phyloP scores from a whole-genome alignment of 2,888 invertebrate genomes.

The Oligia latruncula region DNA sequence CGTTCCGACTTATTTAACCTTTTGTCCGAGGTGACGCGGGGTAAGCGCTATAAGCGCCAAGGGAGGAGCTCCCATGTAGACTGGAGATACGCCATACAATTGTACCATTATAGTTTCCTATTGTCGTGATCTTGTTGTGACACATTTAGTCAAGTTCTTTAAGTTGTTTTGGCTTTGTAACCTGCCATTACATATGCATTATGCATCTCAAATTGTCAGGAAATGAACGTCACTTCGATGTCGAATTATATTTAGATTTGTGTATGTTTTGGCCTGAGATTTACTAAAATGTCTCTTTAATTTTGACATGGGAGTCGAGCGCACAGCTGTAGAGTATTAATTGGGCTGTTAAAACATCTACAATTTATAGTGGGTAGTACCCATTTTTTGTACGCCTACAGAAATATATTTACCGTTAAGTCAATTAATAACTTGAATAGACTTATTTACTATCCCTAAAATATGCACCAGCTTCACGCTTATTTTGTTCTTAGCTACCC shows the following conservation, averaged over 20 bases:
- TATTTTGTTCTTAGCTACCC: slow-evolving; percentile 73
- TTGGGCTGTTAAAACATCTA: slow-evolving; percentile 40
- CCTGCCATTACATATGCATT: slow-evolving; percentile 45
- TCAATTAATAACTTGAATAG: slow-evolving; percentile 61
- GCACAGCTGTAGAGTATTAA: slow-evolving; percentile 52
- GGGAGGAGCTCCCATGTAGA: slow-evolving; percentile 58
- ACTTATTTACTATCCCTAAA: slow-evolving; percentile 67
- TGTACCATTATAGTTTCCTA: slow-evolving; percentile 60
- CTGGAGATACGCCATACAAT: slow-evolving; percentile 66
- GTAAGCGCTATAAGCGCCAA: slow-evolving; percentile 45
- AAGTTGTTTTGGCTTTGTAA: slow-evolving; percentile 32
- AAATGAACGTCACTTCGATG: slow-evolving; percentile 15
- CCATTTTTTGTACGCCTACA: slow-evolving; percentile 13
- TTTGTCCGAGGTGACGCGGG: slow-evolving; percentile 71
- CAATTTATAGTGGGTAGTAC: slow-evolving; percentile 27
- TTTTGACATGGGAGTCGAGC: slow-evolving; percentile 31
- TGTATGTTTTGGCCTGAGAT: slow-evolving; percentile 27
- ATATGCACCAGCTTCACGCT: slow-evolving; percentile 77
- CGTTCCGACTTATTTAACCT: slow-evolving; percentile 79
- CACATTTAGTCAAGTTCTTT: slow-evolving; percentile 46
- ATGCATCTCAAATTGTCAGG: slow-evolving; percentile 39
- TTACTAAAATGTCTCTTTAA: slow-evolving; percentile 39
- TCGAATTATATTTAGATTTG: slow-evolving; percentile 61
- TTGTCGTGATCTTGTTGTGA: slow-evolving; percentile 61
- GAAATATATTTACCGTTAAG: slow-evolving; percentile 30